Base-by-base conservation (phyloP, 37 sponge, comb jelly and placozoan genomes). In the Eunapius fragilis region DNA sequence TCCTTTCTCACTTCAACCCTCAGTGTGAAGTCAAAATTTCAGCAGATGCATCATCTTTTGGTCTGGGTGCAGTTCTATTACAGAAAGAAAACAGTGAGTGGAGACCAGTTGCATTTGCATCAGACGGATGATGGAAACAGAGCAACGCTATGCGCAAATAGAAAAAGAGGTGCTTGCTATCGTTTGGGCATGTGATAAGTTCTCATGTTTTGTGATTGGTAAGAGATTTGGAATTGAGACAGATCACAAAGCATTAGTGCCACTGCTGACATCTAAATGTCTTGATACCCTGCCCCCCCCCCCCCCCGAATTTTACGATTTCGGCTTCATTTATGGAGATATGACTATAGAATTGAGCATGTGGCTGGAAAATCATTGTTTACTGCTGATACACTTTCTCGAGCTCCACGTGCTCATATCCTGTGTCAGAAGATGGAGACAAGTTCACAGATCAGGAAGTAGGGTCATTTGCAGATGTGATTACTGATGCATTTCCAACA, bases 131-230 rank as follows among this genome's bases (percentile, higher is more conserved):
- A 58, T 19, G 14, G 58, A 58, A 9, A 37, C 33, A 35, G 73
- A 72, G 31, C 31, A 30, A 30, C 33, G 77, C 33, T 48, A 78
- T n/a, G 47, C 45, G 24, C 70, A 81, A 69, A 81, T 81, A 35
- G 82, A 81, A 36, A 81, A 81, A 81, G 82, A 81, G 32, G 82
- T n/a, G 24, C 70, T 83, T 27, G 83, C 83, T 22, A 28, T 83
- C 34, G 68, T 28, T 23, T 83, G 83, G 73, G 83, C 83, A 72
- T 83, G 74, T 33, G 74, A 83, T 30, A 70, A 71, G 35, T 82
- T 70, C 38, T 70, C 82, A 70, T 70, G 47, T 49, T 79, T 49
- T 79, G 50, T 79, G 27, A 48, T 48, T 7, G 79, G 68, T 28
- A 48, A 49, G 31, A n/a, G 47, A 34, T 76, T 76, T 37, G n/a